phyloP scores from a whole-genome alignment of 2,113 vertebrate genomes.

The Muscicapa adusta region DNA sequence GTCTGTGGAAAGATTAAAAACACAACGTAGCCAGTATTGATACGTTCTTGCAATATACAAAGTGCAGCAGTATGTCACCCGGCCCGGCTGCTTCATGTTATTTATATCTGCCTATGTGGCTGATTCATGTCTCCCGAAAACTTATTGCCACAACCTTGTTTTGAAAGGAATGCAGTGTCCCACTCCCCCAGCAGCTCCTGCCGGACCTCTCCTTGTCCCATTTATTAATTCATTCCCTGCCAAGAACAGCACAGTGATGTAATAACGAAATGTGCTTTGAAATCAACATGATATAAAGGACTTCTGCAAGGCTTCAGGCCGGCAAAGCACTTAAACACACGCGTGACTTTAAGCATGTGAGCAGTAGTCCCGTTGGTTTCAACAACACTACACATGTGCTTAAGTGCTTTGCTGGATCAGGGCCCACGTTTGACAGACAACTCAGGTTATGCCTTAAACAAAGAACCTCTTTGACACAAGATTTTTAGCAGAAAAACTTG shows the following conservation, averaged over 20 bases:
- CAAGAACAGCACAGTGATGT: conserved; percentile 54
- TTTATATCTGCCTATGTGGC: conserved; percentile 19
- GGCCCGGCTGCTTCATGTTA: neutral
- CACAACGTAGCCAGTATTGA: neutral
- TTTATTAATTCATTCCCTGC: conserved; percentile 62
- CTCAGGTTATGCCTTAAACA: conserved; percentile 57
- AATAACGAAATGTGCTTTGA: conserved; percentile 56
- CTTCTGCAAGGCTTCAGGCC: conserved; percentile 57
- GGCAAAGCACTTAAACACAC: conserved; percentile 61
- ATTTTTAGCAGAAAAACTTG: neutral
- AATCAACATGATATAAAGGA: conserved; percentile 63
- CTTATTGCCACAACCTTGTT: neutral
- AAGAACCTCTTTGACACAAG: conserved; percentile 53
- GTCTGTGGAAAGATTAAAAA: neutral
- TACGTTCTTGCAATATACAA: neutral
- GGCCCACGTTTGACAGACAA: conserved; percentile 55
- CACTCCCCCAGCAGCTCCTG: conserved; percentile 39
- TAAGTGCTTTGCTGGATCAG: conserved; percentile 58
- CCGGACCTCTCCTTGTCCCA: conserved; percentile 39
- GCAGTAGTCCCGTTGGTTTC: neutral
- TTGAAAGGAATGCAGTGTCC: conserved; percentile 45
- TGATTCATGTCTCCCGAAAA: conserved; percentile 44
- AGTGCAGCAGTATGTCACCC: neutral
- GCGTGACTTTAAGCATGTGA: conserved; percentile 45
- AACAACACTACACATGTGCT: conserved; percentile 53